Base-by-base conservation (phyloP, 1,140 invertebrate genomes). In the Cotesia glomerata region DNA sequence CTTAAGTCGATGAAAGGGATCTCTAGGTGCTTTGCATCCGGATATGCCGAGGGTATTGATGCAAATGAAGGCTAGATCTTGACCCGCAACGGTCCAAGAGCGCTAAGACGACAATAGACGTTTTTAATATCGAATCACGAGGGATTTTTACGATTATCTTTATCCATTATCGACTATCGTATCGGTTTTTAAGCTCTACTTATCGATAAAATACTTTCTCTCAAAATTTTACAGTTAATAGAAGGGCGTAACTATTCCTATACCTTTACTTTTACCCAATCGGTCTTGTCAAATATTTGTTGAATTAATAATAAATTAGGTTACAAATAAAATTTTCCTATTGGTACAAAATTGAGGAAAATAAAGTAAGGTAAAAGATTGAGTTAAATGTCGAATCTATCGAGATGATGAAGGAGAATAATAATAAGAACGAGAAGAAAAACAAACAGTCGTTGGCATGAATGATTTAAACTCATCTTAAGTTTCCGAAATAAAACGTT, bases 341-440 rank as follows among this genome's bases (percentile, higher is more conserved):
- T 26, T 26, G 26, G 26, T 26, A 26, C 26, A 26, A 26, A 26
- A 26, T 18, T 56, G 52, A 7, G 5, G 14, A 13, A 16, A 13
- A 18, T 56, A n/a, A 26, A 61, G 59, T 32, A 61, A 61, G 14
- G 52, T 36, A 36, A 70, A 61, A 35, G 39, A 70, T 16, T 56
- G 8, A 61, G n/a, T 34, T 64, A n/a, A 36, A 36, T 26, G 56
- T 9, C 16, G 52, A 18, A 58, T 58, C 16, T 54, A 16, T 16
- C 52, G 16, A 16, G 16, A 54, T 54, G 52, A 14, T 54, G 52
- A 7, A 18, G 39, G 8, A 11, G 16, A 26, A 58, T 58, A 16
- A 18, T 8, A 26, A 58, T 18, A 16, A 58, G 16, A 18, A 16
- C 16, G 13, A 26, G 56, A 58, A 58, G 56, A 11, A 58, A 58